phyloP scores from a whole-genome alignment of 2,888 invertebrate species.

The Meliscaeva auricollis region DNA sequence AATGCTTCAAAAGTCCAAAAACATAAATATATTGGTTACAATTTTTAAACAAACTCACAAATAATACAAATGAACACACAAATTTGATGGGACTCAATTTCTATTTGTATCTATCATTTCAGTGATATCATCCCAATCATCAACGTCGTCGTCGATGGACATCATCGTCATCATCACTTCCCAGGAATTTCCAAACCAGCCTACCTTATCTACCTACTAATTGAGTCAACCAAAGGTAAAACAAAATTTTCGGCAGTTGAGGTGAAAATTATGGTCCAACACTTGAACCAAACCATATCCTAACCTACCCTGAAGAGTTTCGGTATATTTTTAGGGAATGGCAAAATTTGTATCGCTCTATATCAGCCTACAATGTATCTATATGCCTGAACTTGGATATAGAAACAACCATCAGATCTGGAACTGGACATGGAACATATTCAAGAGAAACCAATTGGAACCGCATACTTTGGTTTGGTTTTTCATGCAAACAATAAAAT shows the following conservation, averaged over 20 bases:
- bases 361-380: not conserved
- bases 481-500: conserved; percentile 76
- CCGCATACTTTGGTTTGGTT: conserved; percentile 75
- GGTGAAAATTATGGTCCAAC: conserved; percentile 73
- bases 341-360: not conserved
- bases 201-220: conserved; percentile 55
- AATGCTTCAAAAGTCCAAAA: not conserved
- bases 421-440: conserved; percentile 39
- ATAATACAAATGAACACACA: conserved; percentile 46
- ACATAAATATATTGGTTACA: conserved; percentile 27
- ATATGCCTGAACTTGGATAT: not conserved
- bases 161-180: conserved; percentile 12
- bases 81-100: conserved; percentile 46
- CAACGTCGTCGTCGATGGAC: not conserved
- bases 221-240: conserved; percentile 72
- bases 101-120: conserved; percentile 46
- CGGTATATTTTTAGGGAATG: conserved; percentile 10
- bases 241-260: conserved; percentile 69
- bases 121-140: conserved; percentile 46
- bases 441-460: conserved; percentile 71
- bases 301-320: not conserved
- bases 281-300: conserved; percentile 63
- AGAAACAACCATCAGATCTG: not conserved
- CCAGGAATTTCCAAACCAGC: conserved; percentile 10
- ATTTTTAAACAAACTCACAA: conserved; percentile 44